Evolutionary conservation across 1,140 invertebrate species (phyloP).

Genomic region (Copidosoma floridanum): DNA sequence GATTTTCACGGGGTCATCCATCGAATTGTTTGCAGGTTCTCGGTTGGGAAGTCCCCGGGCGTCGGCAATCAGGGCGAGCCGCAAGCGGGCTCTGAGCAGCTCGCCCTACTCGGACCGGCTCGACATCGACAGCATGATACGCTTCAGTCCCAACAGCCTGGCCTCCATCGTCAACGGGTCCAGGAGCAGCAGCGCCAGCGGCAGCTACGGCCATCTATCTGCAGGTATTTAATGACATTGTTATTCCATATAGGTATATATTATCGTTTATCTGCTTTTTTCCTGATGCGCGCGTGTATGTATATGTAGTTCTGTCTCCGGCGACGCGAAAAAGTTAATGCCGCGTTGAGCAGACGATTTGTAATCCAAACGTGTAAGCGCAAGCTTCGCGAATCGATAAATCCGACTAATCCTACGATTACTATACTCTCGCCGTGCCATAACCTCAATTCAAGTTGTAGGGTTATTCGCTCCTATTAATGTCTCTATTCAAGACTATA

Average conservation of each 20-base stretch:
- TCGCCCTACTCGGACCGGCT: conserved; percentile 93
- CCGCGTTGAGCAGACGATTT: conserved; percentile 8
- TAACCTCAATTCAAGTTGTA: no score
- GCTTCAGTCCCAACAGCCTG: conserved; percentile 91
- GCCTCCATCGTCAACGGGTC: conserved; percentile 89
- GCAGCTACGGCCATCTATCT: conserved; percentile 91
- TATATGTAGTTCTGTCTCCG: no score
- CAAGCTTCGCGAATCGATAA: not conserved
- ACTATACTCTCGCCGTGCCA: no score
- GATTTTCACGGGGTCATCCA: no score
- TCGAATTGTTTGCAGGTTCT: conserved; percentile 64
- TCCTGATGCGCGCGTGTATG: no score
- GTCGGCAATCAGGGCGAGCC: conserved; percentile 67
- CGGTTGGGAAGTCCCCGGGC: conserved; percentile 68
- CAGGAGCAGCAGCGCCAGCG: conserved; percentile 80
- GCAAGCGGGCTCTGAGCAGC: conserved; percentile 89
- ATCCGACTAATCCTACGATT: not conserved
- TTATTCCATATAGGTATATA: no score
- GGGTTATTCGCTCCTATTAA: no score
- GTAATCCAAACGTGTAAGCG: not conserved
- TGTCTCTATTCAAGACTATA: no score
- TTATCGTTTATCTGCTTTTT: no score
- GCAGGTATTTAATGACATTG: conserved; percentile 63
- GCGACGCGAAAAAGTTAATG: not conserved
- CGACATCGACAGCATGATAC: conserved; percentile 92